Conservation (phyloP, 64 coral and sea anemone genomes). For the Pocillopora verrucosa region DNA sequence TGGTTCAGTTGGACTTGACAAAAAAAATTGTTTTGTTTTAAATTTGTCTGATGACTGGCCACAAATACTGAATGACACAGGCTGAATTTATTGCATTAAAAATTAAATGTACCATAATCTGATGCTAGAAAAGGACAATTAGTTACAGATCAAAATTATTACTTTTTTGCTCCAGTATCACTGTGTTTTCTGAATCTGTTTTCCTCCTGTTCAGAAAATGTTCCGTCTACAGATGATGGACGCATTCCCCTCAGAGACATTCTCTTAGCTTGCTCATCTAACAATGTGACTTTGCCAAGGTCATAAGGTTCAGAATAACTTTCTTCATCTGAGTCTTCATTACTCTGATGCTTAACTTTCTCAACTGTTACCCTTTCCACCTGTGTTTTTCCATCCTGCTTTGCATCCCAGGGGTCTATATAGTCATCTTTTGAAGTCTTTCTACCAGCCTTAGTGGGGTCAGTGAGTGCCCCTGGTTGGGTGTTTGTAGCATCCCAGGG, state of each 20-base stretch:
- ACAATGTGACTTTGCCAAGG: conserved; percentile 62
- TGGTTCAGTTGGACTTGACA: no score
- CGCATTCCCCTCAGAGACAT: conserved; percentile 79
- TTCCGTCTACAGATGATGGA: conserved; percentile 15
- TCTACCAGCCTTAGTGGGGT: neutral
- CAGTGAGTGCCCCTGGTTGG: neutral
- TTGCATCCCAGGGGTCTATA: conserved; percentile 86
- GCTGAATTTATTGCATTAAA: no score
- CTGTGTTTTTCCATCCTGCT: conserved; percentile 5
- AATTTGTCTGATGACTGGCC: no score
- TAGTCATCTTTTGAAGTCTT: conserved; percentile 72
- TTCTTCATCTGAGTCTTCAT: conserved; percentile 76
- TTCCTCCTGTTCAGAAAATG: conserved; percentile 7
- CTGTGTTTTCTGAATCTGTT: neutral
- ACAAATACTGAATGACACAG: no score
- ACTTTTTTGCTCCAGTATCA: conserved; percentile 5
- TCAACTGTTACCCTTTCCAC: neutral
- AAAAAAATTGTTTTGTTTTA: no score
- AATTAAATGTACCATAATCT: no score
- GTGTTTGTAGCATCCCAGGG: conserved; percentile 46
- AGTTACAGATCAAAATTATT: neutral
- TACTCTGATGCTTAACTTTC: conserved; percentile 19
- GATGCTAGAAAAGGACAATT: neutral
- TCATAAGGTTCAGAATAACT: conserved; percentile 89
- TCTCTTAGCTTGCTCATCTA: conserved; percentile 76